Percentiles rank a stretch among this genome's conserved stretches.
phyloP scores from a whole-genome alignment of 2,113 vertebrate genomes.

The Lampris megalopsis region DNA sequence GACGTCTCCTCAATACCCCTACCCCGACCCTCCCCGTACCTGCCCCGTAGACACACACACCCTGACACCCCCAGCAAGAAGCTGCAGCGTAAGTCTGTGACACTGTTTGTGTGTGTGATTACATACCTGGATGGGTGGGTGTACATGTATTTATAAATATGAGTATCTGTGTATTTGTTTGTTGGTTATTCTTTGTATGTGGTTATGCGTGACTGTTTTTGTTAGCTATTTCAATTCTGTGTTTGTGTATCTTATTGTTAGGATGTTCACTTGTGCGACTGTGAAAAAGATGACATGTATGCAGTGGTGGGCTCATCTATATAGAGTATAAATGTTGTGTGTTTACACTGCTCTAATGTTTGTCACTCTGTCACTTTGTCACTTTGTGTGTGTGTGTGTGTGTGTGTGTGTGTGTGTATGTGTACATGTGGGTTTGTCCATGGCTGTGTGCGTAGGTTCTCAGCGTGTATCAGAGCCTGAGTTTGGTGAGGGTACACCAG shows the following conservation, averaged over 20 bases:
- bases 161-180: slow-evolving; percentile 14
- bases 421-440: slow-evolving; percentile 10
- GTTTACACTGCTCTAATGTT: slow-evolving; percentile 36
- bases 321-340: no score
- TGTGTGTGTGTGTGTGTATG: slow-evolving; percentile 45
- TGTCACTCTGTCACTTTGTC: slow-evolving; percentile 46
- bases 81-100: slow-evolving; percentile 91
- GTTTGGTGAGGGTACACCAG: slow-evolving; percentile 94
- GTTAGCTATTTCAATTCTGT: slow-evolving; percentile 5
- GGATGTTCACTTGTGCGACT: no score
- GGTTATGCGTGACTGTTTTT: not conserved
- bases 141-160: not conserved
- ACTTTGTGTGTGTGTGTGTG: slow-evolving; percentile 31
- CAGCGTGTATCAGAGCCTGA: slow-evolving; percentile 94
- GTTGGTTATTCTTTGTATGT: slow-evolving; percentile 8
- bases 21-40: slow-evolving; percentile 94
- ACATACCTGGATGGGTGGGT: slow-evolving; percentile 8
- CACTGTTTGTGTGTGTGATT: slow-evolving; percentile 13
- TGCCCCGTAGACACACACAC: slow-evolving; percentile 91
- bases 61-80: slow-evolving; percentile 91
- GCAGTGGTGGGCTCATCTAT: no score
- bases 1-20: slow-evolving; percentile 98
- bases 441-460: slow-evolving; percentile 93
- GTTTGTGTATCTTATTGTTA: slow-evolving; percentile 9
- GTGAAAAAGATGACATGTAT: no score